Evolutionary conservation across 2,797 vertebrate species (phyloP).

Genomic region (Sternarchorhynchus goeldii): DNA sequence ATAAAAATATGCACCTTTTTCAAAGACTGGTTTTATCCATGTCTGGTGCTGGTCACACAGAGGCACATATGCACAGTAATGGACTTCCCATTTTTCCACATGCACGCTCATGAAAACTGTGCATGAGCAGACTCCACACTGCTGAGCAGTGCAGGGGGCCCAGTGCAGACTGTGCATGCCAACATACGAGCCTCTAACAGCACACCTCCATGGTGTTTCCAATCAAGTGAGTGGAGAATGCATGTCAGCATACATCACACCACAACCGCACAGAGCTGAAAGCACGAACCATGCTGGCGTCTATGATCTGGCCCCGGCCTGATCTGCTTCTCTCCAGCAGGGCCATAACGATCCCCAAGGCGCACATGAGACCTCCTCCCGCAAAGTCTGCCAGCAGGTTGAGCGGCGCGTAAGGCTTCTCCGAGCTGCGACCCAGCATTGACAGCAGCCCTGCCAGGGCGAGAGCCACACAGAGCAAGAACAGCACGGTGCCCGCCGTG

Average conservation of each 20-base stretch:
- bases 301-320: conserved; percentile 89
- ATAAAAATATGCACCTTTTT: too few relatives aligned
- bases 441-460: conserved; percentile 84
- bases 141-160: background rate
- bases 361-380: conserved; percentile 86
- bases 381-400: conserved; percentile 93
- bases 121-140: too few relatives aligned
- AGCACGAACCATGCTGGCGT: conserved; percentile 88
- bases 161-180: too few relatives aligned
- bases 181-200: too few relatives aligned
- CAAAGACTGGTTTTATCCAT: too few relatives aligned
- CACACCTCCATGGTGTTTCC: too few relatives aligned
- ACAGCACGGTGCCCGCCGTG: background rate
- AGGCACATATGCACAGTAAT: too few relatives aligned
- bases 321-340: conserved; percentile 86
- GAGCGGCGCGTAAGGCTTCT: conserved; percentile 84
- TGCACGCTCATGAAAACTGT: too few relatives aligned
- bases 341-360: conserved; percentile 84
- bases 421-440: conserved; percentile 80
- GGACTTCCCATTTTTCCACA: too few relatives aligned
- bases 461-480: background rate
- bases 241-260: too few relatives aligned
- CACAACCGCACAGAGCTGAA: background rate
- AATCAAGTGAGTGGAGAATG: too few relatives aligned
- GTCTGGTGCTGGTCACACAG: too few relatives aligned